Conservation (phyloP, 1,140 invertebrate species). For the Branchinecta lindahli region DNA sequence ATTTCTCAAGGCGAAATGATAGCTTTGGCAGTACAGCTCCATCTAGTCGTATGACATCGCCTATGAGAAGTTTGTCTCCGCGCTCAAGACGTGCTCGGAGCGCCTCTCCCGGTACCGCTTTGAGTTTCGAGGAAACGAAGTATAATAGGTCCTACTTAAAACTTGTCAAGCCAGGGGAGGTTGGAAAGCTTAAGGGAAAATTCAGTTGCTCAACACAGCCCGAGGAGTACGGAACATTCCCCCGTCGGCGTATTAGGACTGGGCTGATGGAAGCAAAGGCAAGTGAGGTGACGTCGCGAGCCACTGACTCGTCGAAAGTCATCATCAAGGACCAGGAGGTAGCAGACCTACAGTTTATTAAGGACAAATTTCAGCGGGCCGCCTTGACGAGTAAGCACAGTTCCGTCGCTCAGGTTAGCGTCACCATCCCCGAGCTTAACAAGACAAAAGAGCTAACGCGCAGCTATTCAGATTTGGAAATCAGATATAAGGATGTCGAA, state of each 20-base stretch:
- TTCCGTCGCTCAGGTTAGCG: conserved; percentile 11
- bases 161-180: conserved; percentile 53
- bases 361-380: conserved; percentile 15
- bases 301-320: not conserved
- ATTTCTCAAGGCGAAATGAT: not conserved
- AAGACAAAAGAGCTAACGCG: too few relatives aligned
- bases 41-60: not conserved
- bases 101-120: not conserved
- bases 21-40: not conserved
- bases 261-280: not conserved
- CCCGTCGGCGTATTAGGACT: not conserved
- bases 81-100: not conserved
- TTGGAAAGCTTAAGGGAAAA: conserved; percentile 49
- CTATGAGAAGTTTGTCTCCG: not conserved
- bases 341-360: conserved; percentile 17
- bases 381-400: conserved; percentile 2
- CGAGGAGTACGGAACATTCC: conserved; percentile 11
- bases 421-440: not conserved
- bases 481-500: conserved; percentile 17
- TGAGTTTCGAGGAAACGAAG: conserved; percentile 24
- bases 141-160: conserved; percentile 51
- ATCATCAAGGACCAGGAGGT: conserved; percentile 18
- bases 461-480: too few relatives aligned
- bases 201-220: conserved; percentile 48
- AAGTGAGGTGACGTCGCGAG: not conserved